Conservation (phyloP, 2,888 invertebrate species). For the Frankliniella fusca region DNA sequence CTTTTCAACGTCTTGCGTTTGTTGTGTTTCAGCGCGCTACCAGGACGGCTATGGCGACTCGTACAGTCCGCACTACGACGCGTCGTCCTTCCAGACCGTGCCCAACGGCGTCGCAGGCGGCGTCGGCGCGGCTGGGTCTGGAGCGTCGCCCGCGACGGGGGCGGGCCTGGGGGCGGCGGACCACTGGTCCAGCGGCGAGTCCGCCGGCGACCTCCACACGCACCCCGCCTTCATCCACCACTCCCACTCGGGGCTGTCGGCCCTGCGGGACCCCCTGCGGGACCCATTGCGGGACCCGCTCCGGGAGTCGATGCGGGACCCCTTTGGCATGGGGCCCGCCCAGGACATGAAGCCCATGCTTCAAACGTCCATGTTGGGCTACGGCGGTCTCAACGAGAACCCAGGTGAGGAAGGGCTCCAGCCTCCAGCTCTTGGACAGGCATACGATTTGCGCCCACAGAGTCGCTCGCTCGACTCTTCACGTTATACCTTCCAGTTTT, state of each 20-base stretch:
- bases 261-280: slow-evolving; percentile 42
- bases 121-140: slow-evolving; percentile 31
- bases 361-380: slow-evolving; percentile 55
- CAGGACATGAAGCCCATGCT: slow-evolving; percentile 55
- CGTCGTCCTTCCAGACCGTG: slow-evolving; percentile 70
- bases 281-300: slow-evolving; percentile 51
- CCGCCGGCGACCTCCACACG: slow-evolving; percentile 41
- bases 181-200: slow-evolving; percentile 42
- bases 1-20: slow-evolving; percentile 18
- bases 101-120: slow-evolving; percentile 52
- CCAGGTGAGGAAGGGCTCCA: background rate
- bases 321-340: slow-evolving; percentile 46
- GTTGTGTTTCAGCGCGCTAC: slow-evolving; percentile 47
- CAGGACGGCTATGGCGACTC: slow-evolving; percentile 53
- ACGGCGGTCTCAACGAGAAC: slow-evolving; percentile 47
- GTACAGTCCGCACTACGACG: slow-evolving; percentile 57
- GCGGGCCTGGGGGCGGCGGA: slow-evolving; percentile 36
- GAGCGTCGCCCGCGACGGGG: slow-evolving; percentile 29
- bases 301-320: slow-evolving; percentile 45
- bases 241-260: slow-evolving; percentile 50
- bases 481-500: too few species aligned
- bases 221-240: slow-evolving; percentile 46
- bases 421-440: background rate
- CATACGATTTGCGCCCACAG: background rate
- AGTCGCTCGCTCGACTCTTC: too few species aligned